Evolutionary conservation across 2,797 vertebrate species (phyloP).

Genomic region (Scomberomorus guttatus): DNA sequence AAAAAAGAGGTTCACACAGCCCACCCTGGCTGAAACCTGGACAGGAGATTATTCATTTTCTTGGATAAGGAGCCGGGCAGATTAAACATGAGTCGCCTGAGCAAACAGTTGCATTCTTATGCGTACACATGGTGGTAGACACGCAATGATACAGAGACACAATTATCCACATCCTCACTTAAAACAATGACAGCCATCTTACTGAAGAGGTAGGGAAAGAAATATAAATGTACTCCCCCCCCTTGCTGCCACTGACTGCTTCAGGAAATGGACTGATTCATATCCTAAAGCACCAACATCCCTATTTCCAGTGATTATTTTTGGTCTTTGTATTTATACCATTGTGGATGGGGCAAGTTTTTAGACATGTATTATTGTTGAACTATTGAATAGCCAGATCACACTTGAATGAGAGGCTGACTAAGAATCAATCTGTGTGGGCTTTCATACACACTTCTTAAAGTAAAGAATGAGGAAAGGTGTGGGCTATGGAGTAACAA

Average conservation of each 20-base stretch:
- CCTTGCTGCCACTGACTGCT: slow-evolving; percentile 32
- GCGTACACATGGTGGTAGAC: slow-evolving; percentile 38
- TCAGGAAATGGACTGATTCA: slow-evolving; percentile 84
- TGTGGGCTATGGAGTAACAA: slow-evolving; percentile 15
- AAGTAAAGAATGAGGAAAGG: slow-evolving; percentile 37
- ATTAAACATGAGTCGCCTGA: slow-evolving; percentile 72
- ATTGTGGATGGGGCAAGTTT: slow-evolving; percentile 42
- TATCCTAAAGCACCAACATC: slow-evolving; percentile 80
- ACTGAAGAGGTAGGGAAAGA: slow-evolving; percentile 46
- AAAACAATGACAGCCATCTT: slow-evolving; percentile 71
- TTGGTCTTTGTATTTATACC: slow-evolving; percentile 76
- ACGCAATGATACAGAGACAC: slow-evolving; percentile 69
- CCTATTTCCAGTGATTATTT: slow-evolving; percentile 83
- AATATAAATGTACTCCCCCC: slow-evolving; percentile 56
- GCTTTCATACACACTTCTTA: neutral
- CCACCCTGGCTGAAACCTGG: slow-evolving; percentile 65
- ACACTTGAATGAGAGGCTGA: slow-evolving; percentile 2
- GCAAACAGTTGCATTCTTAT: slow-evolving; percentile 65
- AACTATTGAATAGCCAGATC: slow-evolving; percentile 30
- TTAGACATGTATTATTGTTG: slow-evolving; percentile 43
- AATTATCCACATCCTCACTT: slow-evolving; percentile 76
- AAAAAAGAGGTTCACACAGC: slow-evolving; percentile 83
- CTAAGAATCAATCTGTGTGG: neutral
- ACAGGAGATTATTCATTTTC: slow-evolving; percentile 80
- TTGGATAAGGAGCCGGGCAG: slow-evolving; percentile 78